Evolutionary conservation across 2,888 invertebrate genomes (phyloP).

Genomic region (Ceriagrion tenellum): DNA sequence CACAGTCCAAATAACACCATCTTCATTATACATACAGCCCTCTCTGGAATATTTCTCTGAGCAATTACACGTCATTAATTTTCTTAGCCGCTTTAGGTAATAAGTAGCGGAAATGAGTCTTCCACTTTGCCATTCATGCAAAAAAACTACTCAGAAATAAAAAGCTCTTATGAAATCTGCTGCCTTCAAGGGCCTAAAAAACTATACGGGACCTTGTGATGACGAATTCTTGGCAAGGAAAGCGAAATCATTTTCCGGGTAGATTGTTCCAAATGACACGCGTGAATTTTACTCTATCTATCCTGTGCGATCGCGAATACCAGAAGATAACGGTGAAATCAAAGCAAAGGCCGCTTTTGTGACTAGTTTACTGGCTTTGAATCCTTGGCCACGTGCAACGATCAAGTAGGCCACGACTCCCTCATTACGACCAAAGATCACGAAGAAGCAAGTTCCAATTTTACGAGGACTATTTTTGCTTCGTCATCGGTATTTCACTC

Average conservation of each 20-base stretch:
- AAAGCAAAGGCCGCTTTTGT: neutral
- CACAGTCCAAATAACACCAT: too few species aligned
- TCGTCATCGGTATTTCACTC: neutral
- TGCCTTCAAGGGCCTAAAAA: neutral
- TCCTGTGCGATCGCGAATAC: too few species aligned
- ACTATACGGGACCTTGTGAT: neutral
- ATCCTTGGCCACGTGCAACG: neutral
- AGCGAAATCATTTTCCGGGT: neutral
- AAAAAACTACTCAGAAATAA: too few species aligned
- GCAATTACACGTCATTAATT: too few species aligned
- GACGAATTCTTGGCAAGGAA: neutral
- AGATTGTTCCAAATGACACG: neutral
- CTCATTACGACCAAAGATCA: neutral
- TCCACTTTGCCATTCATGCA: too few species aligned
- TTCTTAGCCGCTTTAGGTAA: too few species aligned
- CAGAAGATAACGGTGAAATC: neutral
- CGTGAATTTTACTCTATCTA: neutral
- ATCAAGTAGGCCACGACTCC: neutral
- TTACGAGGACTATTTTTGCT: neutral
- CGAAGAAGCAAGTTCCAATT: neutral
- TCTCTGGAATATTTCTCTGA: too few species aligned
- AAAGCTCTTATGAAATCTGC: neutral
- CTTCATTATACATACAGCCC: too few species aligned
- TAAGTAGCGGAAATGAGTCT: too few species aligned
- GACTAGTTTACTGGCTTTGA: neutral